Conservation (phyloP, 2,113 vertebrate genomes). For the Plecturocebus donacophilus region DNA sequence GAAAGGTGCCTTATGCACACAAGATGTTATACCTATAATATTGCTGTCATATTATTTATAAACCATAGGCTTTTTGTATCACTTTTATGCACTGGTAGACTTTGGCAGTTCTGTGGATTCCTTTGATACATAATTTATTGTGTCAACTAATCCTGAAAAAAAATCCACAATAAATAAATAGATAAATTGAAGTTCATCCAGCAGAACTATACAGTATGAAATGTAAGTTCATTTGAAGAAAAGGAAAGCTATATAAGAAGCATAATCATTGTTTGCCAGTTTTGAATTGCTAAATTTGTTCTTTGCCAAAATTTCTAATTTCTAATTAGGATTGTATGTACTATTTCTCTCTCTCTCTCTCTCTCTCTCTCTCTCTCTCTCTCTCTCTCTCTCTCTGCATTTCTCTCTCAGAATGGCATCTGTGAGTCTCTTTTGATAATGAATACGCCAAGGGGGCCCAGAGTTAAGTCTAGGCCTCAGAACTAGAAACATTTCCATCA, state of each 20-base stretch:
- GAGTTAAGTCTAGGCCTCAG: slow-evolving; percentile 85
- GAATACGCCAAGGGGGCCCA: slow-evolving; percentile 85
- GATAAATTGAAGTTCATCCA: slow-evolving; percentile 31
- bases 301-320: slow-evolving; percentile 73
- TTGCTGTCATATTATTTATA: slow-evolving; percentile 40
- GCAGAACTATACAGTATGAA: background rate
- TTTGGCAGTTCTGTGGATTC: slow-evolving; percentile 57
- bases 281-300: slow-evolving; percentile 69
- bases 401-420: slow-evolving; percentile 69
- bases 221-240: slow-evolving; percentile 30
- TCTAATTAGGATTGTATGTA: slow-evolving; percentile 79
- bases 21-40: slow-evolving; percentile 14
- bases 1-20: slow-evolving; percentile 8
- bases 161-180: slow-evolving; percentile 32
- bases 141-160: slow-evolving; percentile 52
- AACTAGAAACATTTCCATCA: slow-evolving; percentile 87
- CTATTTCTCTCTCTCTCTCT: slow-evolving; percentile 72
- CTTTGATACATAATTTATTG: slow-evolving; percentile 58
- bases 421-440: slow-evolving; percentile 84
- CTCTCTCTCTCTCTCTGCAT: background rate
- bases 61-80: slow-evolving; percentile 20
- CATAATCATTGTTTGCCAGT: slow-evolving; percentile 47
- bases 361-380: slow-evolving; percentile 52
- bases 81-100: slow-evolving; percentile 48
- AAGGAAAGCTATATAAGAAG: slow-evolving; percentile 46